A percentile compares a stretch with the other conserved stretches of the same genome.
phyloP scores from a whole-genome alignment of 1,140 invertebrate genomes.

The Drosophila ercepeae region DNA sequence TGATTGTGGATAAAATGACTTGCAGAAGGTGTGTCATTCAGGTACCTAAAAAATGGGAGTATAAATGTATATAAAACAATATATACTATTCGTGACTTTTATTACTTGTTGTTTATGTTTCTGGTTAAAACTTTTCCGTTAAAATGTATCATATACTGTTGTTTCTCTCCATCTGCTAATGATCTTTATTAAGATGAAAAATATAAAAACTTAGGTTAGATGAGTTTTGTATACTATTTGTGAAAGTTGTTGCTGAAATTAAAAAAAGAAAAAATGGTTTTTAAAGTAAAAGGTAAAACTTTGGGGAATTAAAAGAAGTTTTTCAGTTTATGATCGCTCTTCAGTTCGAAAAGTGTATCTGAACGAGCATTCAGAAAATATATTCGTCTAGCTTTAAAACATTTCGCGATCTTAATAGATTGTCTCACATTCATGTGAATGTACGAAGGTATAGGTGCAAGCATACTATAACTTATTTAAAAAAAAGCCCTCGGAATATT shows the following conservation, averaged over 20 bases:
- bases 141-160: background rate
- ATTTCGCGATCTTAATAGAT: conserved; percentile 33
- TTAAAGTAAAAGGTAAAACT: too few relatives aligned
- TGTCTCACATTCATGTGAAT: background rate
- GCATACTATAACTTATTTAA: conserved; percentile 33
- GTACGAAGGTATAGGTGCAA: conserved; percentile 1
- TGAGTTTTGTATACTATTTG: too few relatives aligned
- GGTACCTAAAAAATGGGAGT: background rate
- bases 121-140: background rate
- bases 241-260: too few relatives aligned
- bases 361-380: background rate
- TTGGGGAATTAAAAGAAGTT: too few relatives aligned
- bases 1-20: too few relatives aligned
- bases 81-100: background rate
- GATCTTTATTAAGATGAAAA: too few relatives aligned
- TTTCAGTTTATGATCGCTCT: background rate
- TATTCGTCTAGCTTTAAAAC: conserved; percentile 3
- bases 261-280: too few relatives aligned
- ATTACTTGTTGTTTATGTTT: background rate
- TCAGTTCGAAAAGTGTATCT: background rate
- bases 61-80: background rate
- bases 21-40: background rate
- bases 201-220: too few relatives aligned
- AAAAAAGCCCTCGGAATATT: conserved; percentile 30
- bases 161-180: too few relatives aligned